Evolutionary conservation across 2,113 vertebrate genomes (phyloP).

Genomic region (Rhinogobius similis): DNA sequence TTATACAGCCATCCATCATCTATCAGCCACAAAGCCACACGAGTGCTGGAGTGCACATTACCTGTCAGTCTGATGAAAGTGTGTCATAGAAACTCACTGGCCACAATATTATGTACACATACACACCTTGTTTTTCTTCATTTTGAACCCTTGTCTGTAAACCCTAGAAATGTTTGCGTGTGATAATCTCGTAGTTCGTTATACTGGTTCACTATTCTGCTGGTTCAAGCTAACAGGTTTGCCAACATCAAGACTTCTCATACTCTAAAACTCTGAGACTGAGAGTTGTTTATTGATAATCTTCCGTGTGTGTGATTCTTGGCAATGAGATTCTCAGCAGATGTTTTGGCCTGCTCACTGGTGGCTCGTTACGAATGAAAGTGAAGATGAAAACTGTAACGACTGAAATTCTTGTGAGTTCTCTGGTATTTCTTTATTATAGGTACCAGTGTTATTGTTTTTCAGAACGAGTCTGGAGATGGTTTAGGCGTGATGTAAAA

Average conservation of each 20-base stretch:
- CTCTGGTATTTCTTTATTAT: slow-evolving; percentile 9
- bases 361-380: neutral
- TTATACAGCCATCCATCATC: slow-evolving; percentile 61
- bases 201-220: neutral
- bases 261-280: neutral
- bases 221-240: neutral
- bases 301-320: slow-evolving; percentile 44
- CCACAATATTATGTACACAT: neutral
- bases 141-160: neutral
- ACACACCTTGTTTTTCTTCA: slow-evolving; percentile 3
- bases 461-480: neutral
- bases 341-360: slow-evolving; percentile 37
- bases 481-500: slow-evolving; percentile 15
- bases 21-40: slow-evolving; percentile 40
- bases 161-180: slow-evolving; percentile 13
- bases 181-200: slow-evolving; percentile 36
- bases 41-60: slow-evolving; percentile 30
- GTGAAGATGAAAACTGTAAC: neutral
- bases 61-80: slow-evolving; percentile 53
- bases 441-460: slow-evolving; percentile 9
- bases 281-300: slow-evolving; percentile 12
- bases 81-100: slow-evolving; percentile 39
- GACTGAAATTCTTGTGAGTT: slow-evolving; percentile 18
- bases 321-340: slow-evolving; percentile 41
- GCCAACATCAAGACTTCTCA: neutral